Percentiles rank a stretch among this genome's conserved stretches.
phyloP scores from a whole-genome alignment of 1,140 invertebrate species.

The Planococcus citri region DNA sequence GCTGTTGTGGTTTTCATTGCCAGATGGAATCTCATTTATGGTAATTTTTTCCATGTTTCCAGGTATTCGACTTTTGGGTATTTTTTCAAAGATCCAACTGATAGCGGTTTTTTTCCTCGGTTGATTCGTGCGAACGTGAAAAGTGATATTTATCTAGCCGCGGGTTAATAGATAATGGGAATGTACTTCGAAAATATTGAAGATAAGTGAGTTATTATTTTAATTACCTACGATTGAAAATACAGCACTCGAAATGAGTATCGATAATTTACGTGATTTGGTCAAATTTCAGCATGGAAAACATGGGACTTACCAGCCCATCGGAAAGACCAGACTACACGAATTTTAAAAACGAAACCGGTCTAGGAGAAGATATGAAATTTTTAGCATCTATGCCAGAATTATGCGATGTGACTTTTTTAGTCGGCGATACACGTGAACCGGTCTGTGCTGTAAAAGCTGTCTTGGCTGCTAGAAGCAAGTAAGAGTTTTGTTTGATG shows the following conservation, averaged over 20 bases:
- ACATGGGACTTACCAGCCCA: neutral
- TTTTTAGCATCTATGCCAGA: slow-evolving; percentile 89
- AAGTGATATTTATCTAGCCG: neutral
- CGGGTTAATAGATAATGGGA: neutral
- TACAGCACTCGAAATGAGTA: too few relatives aligned
- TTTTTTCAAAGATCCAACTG: too few relatives aligned
- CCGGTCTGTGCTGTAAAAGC: slow-evolving; percentile 90
- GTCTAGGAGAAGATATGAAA: slow-evolving; percentile 87
- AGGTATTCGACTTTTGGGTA: too few relatives aligned
- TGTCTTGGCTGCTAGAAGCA: slow-evolving; percentile 70
- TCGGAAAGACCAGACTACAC: neutral
- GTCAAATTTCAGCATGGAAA: neutral
- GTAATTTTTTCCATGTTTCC: too few relatives aligned
- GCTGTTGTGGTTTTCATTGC: neutral
- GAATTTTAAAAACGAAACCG: slow-evolving; percentile 77
- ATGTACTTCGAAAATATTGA: neutral
- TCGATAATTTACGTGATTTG: too few relatives aligned
- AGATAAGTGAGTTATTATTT: neutral
- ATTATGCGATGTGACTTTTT: slow-evolving; percentile 87
- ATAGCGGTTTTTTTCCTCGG: too few relatives aligned
- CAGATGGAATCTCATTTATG: too few relatives aligned
- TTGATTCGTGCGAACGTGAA: too few relatives aligned
- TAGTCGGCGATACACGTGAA: slow-evolving; percentile 81
- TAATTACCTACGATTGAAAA: too few relatives aligned
- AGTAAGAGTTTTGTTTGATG: too few relatives aligned